Conservation (phyloP, 1,140 invertebrate genomes). For the Diplogasteroides magnus region DNA sequence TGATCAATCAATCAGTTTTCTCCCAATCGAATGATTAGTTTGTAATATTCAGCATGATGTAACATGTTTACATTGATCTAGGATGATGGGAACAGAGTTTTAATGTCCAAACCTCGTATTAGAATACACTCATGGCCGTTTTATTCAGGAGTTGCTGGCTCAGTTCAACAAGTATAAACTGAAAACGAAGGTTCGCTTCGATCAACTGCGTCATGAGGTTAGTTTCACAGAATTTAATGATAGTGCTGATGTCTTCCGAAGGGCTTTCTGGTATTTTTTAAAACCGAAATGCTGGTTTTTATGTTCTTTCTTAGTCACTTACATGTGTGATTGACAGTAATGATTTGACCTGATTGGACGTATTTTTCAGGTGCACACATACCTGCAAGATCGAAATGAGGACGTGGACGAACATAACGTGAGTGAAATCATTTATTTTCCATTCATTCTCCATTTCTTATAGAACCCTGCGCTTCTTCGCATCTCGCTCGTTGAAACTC, state of each 20-base stretch:
- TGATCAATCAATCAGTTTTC: background rate
- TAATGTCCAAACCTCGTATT: background rate
- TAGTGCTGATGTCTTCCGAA: too few relatives aligned
- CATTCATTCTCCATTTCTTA: too few relatives aligned
- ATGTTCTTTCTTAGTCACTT: background rate
- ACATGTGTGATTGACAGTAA: too few relatives aligned
- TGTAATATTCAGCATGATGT: background rate
- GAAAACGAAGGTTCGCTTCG: constrained; percentile 17
- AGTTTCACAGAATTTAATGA: too few relatives aligned
- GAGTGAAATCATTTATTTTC: too few relatives aligned
- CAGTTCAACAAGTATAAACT: constrained; percentile 23
- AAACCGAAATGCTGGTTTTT: background rate
- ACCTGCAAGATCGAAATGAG: background rate
- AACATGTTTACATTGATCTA: too few relatives aligned
- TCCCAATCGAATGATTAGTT: background rate
- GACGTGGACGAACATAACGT: too few relatives aligned
- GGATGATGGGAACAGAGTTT: too few relatives aligned
- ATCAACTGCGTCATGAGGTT: constrained; percentile 16
- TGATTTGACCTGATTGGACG: background rate
- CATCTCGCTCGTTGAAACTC: constrained; percentile 5
- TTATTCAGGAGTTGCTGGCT: constrained; percentile 12
- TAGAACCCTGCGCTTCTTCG: constrained; percentile 10
- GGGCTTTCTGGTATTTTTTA: too few relatives aligned
- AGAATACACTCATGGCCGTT: background rate
- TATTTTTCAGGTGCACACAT: background rate